Percentiles rank a stretch among this genome's conserved stretches.
phyloP scores from a whole-genome alignment of 2,113 vertebrate genomes.

The Hippocampus zosterae region DNA sequence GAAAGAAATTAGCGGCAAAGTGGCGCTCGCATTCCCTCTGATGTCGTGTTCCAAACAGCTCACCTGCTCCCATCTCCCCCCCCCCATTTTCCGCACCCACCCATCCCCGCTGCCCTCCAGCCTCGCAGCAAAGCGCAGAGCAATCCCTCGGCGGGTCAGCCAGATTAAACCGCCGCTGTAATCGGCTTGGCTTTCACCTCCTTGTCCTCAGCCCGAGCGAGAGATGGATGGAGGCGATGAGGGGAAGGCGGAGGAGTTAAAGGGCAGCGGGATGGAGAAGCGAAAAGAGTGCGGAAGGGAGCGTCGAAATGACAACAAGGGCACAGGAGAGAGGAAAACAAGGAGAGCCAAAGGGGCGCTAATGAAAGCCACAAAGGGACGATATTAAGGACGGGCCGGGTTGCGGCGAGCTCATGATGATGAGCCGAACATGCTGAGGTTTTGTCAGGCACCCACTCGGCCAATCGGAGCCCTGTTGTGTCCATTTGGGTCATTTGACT shows the following conservation, averaged over 20 bases:
- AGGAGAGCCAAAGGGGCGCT: slow-evolving; percentile 40
- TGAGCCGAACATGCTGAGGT: background rate
- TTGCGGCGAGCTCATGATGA: slow-evolving; percentile 6
- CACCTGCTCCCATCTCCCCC: slow-evolving; percentile 26
- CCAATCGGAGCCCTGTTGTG: background rate
- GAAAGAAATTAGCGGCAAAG: slow-evolving; percentile 69
- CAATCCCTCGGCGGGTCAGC: slow-evolving; percentile 75
- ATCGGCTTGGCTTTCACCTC: slow-evolving; percentile 78
- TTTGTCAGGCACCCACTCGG: background rate
- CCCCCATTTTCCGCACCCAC: slow-evolving; percentile 10
- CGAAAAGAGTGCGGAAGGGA: slow-evolving; percentile 9
- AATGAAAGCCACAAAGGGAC: slow-evolving; percentile 60
- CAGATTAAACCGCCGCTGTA: slow-evolving; percentile 78
- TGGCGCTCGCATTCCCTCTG: slow-evolving; percentile 57
- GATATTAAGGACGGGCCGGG: slow-evolving; percentile 56
- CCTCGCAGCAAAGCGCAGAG: slow-evolving; percentile 66
- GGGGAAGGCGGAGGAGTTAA: slow-evolving; percentile 15
- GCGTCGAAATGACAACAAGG: slow-evolving; percentile 59
- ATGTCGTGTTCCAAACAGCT: slow-evolving; percentile 46
- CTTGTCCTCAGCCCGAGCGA: slow-evolving; percentile 66
- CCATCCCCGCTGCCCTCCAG: slow-evolving; percentile 45
- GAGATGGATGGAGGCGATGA: slow-evolving; percentile 16
- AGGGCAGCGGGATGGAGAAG: slow-evolving; percentile 30
- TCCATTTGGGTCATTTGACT: slow-evolving; percentile 36
- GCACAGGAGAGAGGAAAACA: slow-evolving; percentile 25